Percentiles rank a stretch among this genome's conserved stretches.
phyloP scores from a whole-genome alignment of 2,113 vertebrate genomes.

The Bettongia penicillata region DNA sequence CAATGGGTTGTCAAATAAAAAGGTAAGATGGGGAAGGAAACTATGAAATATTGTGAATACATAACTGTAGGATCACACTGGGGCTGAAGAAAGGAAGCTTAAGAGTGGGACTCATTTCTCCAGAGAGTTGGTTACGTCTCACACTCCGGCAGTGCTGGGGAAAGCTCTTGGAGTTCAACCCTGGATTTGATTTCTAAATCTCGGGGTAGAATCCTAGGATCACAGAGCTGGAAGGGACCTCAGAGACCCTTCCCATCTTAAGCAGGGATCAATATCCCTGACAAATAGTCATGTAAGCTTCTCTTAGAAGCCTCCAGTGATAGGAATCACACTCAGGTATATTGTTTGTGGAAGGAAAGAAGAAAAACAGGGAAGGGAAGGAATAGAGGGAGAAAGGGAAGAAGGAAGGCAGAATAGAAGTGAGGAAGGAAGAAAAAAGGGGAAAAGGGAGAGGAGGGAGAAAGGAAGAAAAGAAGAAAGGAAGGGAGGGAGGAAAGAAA shows the following conservation, averaged over 20 bases:
- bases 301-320: background rate
- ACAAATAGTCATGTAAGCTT: background rate
- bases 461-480: too few species aligned
- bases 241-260: background rate
- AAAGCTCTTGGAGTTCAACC: background rate
- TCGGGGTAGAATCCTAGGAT: background rate
- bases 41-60: background rate
- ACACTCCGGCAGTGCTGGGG: background rate
- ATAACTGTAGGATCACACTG: background rate
- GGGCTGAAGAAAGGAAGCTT: background rate
- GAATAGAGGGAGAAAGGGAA: background rate
- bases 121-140: background rate
- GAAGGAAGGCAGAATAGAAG: too few species aligned
- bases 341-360: background rate
- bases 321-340: background rate
- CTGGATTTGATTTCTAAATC: background rate
- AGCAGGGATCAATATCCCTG: background rate
- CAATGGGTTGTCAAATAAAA: background rate
- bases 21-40: background rate
- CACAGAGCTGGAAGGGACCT: background rate
- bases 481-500: too few species aligned
- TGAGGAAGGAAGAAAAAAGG: too few species aligned
- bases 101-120: background rate
- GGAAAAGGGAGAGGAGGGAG: too few species aligned
- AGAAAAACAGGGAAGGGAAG: background rate